These are phyloP conservation scores for Austrolebias charrua DNA, from an alignment of 2,797 vertebrate species.

Conservation along the genomic window DNA sequence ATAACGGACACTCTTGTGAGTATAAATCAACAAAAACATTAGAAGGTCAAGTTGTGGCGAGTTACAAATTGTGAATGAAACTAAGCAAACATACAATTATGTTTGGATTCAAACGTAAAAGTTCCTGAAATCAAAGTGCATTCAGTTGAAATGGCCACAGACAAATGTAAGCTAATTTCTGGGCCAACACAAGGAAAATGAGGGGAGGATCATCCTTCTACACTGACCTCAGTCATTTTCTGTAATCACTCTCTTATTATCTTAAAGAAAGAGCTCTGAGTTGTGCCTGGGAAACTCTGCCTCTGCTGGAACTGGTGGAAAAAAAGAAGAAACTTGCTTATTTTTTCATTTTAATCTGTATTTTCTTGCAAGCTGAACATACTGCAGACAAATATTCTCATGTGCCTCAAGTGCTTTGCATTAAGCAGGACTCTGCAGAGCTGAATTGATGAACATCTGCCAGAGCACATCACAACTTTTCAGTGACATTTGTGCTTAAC, in stretches of 20 bases:
- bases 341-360: neutral
- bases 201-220: slow-evolving; percentile 59
- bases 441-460: neutral
- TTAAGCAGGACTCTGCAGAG: neutral
- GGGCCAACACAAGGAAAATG: slow-evolving; percentile 62
- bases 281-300: slow-evolving; percentile 56
- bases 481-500: slow-evolving; percentile 18
- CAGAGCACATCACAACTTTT: slow-evolving; percentile 2
- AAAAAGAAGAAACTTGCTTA: neutral
- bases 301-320: slow-evolving; percentile 2
- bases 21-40: slow-evolving; percentile 7
- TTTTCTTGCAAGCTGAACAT: neutral
- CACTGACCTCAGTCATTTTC: slow-evolving; percentile 70
- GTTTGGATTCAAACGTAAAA: slow-evolving; percentile 11
- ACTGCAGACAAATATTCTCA: neutral
- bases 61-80: slow-evolving; percentile 3
- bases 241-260: slow-evolving; percentile 75
- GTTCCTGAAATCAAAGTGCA: slow-evolving; percentile 19
- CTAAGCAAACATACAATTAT: slow-evolving; percentile 17
- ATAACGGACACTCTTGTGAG: slow-evolving; percentile 94
- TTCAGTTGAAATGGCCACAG: slow-evolving; percentile 39
- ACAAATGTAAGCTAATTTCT: slow-evolving; percentile 56
- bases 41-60: neutral
- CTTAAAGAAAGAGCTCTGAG: slow-evolving; percentile 49
- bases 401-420: slow-evolving; percentile 3